phyloP scores from a whole-genome alignment of 2,113 vertebrate genomes.

The Tiliqua scincoides region DNA sequence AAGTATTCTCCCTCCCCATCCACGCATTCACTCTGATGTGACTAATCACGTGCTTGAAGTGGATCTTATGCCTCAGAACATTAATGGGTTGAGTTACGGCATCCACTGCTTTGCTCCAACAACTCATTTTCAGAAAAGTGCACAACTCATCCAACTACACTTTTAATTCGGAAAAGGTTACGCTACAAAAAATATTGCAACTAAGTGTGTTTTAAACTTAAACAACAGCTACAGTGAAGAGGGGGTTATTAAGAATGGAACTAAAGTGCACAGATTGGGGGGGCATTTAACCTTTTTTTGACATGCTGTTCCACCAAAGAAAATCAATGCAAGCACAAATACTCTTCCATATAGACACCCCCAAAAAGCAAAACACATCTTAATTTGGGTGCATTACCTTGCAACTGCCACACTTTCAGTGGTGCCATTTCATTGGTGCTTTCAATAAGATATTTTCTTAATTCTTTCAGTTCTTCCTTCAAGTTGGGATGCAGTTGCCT shows the following conservation, averaged over 20 bases:
- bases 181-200: background rate
- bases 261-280: no score
- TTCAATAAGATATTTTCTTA: constrained; percentile 94
- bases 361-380: background rate
- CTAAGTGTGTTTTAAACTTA: no score
- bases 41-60: background rate
- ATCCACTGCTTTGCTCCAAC: background rate
- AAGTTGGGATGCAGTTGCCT: constrained; percentile 88
- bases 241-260: no score
- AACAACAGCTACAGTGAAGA: no score
- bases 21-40: background rate
- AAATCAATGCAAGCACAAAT: background rate
- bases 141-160: background rate
- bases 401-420: constrained; percentile 97
- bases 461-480: constrained; percentile 90
- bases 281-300: no score
- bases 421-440: constrained; percentile 99
- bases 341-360: background rate
- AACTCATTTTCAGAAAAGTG: background rate
- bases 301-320: no score
- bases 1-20: no score
- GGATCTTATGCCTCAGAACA: background rate
- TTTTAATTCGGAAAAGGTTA: background rate
- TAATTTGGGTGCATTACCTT: constrained; percentile 79
- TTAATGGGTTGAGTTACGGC: background rate